These are phyloP conservation scores for Crotalus horridus DNA, from an alignment of 2,113 vertebrate species.

Conservation along the genomic window DNA sequence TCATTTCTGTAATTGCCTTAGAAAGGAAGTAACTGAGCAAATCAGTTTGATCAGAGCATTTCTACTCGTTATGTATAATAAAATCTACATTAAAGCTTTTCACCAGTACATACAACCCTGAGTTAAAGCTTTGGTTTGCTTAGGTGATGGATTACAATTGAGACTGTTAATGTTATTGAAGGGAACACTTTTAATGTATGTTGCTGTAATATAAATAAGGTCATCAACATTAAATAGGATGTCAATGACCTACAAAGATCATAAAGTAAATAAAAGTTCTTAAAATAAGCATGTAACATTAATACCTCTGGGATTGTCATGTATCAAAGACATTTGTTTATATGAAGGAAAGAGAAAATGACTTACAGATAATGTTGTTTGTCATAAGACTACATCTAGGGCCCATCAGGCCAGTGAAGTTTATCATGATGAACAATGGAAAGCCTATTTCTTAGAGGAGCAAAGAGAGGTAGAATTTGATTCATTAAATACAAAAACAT, in stretches of 20 bases:
- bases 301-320: constrained; percentile 69
- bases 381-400: constrained; percentile 62
- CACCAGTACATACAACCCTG: constrained; percentile 69
- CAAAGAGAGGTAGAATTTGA: fast-evolving
- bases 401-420: constrained; percentile 53
- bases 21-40: constrained; percentile 69
- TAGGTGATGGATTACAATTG: constrained; percentile 80
- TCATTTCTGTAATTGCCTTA: constrained; percentile 27
- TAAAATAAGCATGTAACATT: constrained; percentile 81
- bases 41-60: constrained; percentile 77
- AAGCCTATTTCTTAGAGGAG: constrained; percentile 44
- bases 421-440: constrained; percentile 25
- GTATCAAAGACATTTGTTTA: constrained; percentile 76
- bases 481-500: not conserved
- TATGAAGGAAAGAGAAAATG: constrained; percentile 71
- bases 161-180: constrained; percentile 85
- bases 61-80: constrained; percentile 65
- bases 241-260: constrained; percentile 83
- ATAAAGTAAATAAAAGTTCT: constrained; percentile 85
- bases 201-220: constrained; percentile 80
- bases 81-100: constrained; percentile 80
- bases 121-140: constrained; percentile 78
- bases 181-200: constrained; percentile 85
- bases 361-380: constrained; percentile 68
- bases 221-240: constrained; percentile 84